These are phyloP conservation scores for Pampusana beccarii DNA, from an alignment of 2,113 vertebrate species.

Conservation along the genomic window DNA sequence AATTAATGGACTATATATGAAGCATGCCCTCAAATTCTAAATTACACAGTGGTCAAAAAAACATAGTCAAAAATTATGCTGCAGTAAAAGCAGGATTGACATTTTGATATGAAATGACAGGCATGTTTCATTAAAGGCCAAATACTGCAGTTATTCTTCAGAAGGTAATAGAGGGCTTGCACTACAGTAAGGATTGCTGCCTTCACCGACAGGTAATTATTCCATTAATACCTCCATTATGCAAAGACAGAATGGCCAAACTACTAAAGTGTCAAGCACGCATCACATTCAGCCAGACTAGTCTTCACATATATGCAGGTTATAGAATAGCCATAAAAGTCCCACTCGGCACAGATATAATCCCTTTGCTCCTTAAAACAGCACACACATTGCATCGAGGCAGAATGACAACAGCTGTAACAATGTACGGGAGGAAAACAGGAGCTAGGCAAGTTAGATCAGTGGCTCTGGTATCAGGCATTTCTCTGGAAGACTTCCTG, in stretches of 20 bases:
- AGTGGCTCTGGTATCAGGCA: not conserved
- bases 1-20: not conserved
- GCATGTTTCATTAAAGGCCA: slow-evolving; percentile 5
- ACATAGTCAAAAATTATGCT: not conserved
- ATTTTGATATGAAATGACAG: not conserved
- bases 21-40: not conserved
- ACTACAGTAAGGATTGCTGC: not conserved
- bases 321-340: not conserved
- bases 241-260: not conserved
- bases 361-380: not conserved
- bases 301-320: not conserved
- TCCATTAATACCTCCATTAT: not conserved
- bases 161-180: not conserved
- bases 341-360: not conserved
- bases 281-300: not conserved
- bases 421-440: not conserved
- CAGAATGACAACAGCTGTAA: not conserved
- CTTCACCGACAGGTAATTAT: not conserved
- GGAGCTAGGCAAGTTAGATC: not conserved
- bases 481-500: not conserved
- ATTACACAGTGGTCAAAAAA: not conserved
- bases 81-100: not conserved
- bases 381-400: not conserved
- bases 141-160: not conserved
- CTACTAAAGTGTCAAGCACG: not conserved